phyloP scores from a whole-genome alignment of 2,797 vertebrate genomes.

The Cyclura pinguis region DNA sequence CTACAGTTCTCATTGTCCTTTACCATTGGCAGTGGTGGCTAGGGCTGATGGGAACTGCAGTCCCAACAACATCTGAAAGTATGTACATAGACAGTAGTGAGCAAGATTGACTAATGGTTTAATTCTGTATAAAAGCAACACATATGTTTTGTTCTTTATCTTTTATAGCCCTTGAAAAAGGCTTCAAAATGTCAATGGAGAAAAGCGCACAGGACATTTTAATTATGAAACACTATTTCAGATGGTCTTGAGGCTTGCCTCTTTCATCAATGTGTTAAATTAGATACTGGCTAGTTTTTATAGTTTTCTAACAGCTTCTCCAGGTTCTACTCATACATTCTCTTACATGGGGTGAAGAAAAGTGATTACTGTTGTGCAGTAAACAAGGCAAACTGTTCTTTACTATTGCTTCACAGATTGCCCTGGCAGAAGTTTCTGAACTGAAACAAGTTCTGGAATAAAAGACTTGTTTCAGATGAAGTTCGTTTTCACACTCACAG shows the following conservation, averaged over 20 bases:
- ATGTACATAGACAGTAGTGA: background rate
- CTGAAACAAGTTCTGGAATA: background rate
- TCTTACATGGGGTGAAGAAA: background rate
- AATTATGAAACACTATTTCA: too few species aligned
- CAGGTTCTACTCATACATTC: background rate
- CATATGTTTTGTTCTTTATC: too few species aligned
- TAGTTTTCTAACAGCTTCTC: background rate
- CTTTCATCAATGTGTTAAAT: too few species aligned
- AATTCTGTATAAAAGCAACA: background rate
- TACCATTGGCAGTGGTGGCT: background rate
- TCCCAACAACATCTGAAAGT: background rate
- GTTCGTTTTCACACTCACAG: background rate
- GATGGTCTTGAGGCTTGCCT: too few species aligned
- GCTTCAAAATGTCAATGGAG: too few species aligned
- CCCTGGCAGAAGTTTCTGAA: background rate
- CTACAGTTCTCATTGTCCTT: background rate
- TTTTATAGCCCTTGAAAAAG: too few species aligned
- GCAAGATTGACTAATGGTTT: background rate
- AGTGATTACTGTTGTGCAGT: background rate
- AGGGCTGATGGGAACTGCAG: background rate
- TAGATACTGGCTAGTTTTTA: too few species aligned
- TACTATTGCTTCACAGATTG: background rate
- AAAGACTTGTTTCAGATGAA: background rate
- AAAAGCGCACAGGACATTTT: too few species aligned
- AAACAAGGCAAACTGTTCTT: background rate